These are phyloP conservation scores for Neelides folsomi DNA, from an alignment of 2,888 invertebrate genomes.

Conservation along the genomic window DNA sequence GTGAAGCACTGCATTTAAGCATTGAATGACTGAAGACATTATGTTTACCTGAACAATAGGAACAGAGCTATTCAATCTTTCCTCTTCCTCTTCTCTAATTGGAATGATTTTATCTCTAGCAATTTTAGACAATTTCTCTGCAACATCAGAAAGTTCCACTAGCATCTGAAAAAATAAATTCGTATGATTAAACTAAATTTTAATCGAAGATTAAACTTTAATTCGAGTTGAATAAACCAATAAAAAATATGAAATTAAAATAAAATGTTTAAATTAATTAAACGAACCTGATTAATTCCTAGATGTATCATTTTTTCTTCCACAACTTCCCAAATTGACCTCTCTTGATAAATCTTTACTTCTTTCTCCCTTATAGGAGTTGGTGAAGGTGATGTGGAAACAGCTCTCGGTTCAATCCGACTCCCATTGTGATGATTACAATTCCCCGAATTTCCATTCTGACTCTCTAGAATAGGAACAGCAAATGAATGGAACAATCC, in stretches of 20 bases:
- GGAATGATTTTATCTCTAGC: slow-evolving; percentile 32
- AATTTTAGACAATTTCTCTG: slow-evolving; percentile 28
- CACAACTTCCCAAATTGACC: slow-evolving; percentile 27
- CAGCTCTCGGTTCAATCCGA: no score
- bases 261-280: background rate
- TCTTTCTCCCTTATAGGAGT: background rate
- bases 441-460: no score
- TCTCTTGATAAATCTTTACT: background rate
- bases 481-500: no score
- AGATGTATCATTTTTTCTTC: slow-evolving; percentile 24
- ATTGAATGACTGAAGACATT: background rate
- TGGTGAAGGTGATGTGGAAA: no score
- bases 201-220: no score
- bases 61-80: slow-evolving; percentile 18
- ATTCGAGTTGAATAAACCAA: no score
- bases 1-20: background rate
- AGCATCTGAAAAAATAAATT: slow-evolving; percentile 6
- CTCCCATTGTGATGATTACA: no score
- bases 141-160: slow-evolving; percentile 28
- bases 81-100: slow-evolving; percentile 29
- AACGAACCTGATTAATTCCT: slow-evolving; percentile 28
- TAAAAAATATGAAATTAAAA: background rate
- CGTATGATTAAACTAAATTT: background rate
- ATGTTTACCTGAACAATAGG: slow-evolving; percentile 25
- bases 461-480: no score